Evolutionary conservation across 2,113 vertebrate genomes (phyloP), one percentile per base, ranked within the genome.

Genomic region (Brachyistius frenatus): DNA sequence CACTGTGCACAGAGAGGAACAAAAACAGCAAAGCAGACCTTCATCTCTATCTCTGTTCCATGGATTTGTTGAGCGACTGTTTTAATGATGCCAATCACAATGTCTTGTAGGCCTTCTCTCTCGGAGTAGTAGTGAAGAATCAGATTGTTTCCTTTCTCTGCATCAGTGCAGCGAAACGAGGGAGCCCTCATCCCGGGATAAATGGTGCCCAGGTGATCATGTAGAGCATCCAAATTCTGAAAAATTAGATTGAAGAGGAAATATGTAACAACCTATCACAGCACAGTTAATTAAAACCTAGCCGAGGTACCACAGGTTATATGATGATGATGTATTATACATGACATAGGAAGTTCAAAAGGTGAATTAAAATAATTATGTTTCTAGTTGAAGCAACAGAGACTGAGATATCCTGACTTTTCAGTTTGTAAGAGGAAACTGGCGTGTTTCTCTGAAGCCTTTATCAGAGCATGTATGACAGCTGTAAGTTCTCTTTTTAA

Each of bases 41-140:
- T 99, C 98, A 99, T 99, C 88, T 98, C 97, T 65, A 99, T 99
- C 92, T 99, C 97, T 8, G 98, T 99, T 79, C 98, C 97, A 0
- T 99, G 98, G 88, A 99, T 99, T 89, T 99, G 98, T 2, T 99
- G 98, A 58, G 98, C 98, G 32, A 99, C 98, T 0, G 98, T 99
- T 93, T 99, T 99, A 91, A 99, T 98, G 88, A 99, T 99, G 66
- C 98, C 98, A 55, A 99, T 99, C 77, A 99, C 98, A 66, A 99
- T 99, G 89, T 99, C 98, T 88, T 99, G 97, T 47, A 99, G 96
- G 16, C 98, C 98, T 92, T 99, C 97, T 89, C 98, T 94, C 93
- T 99, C 98, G 0, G 98, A 99, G 88, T 99, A 99, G 90, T 99
- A 99, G 92, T 99, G 98, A 53, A 99, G 95, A 86, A 99, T 98